Conservation (phyloP, 2,888 invertebrate species). For the Dermolepida albohirtum region DNA sequence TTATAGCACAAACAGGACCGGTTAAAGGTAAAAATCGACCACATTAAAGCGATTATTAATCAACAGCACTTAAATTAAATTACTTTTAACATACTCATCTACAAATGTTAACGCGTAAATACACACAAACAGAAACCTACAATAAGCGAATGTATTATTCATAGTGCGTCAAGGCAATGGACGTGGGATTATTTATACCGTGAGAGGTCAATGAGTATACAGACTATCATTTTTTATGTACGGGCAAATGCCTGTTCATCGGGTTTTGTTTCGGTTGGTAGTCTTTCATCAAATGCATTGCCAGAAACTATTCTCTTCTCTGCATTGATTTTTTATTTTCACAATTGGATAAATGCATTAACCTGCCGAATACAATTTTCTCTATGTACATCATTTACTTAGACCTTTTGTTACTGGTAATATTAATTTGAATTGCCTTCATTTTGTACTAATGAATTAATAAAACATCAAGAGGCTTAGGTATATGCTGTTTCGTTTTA, state of each 20-base stretch:
- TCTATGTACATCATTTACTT: no score
- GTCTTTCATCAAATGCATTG: conserved; percentile 10
- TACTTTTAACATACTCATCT: conserved; percentile 28
- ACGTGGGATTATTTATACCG: conserved; percentile 34
- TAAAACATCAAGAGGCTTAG: no score
- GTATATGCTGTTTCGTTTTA: no score
- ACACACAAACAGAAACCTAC: conserved; percentile 13
- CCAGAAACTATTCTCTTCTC: background rate
- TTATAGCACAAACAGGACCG: background rate
- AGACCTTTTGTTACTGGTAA: no score
- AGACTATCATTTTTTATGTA: conserved; percentile 36
- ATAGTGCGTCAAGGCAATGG: conserved; percentile 33
- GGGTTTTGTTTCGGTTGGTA: background rate
- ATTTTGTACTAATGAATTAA: no score
- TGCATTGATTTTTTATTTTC: conserved; percentile 11
- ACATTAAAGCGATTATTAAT: conserved; percentile 24
- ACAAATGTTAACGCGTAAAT: conserved; percentile 29
- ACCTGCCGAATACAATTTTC: no score
- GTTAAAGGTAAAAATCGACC: conserved; percentile 1
- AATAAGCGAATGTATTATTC: conserved; percentile 34
- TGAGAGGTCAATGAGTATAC: conserved; percentile 28
- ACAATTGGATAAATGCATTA: background rate
- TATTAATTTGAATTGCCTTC: no score
- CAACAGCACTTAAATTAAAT: conserved; percentile 29
- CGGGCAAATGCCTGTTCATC: conserved; percentile 27